Evolutionary conservation across 2,888 invertebrate species (phyloP).

Genomic region (Drosophila monieri): DNA sequence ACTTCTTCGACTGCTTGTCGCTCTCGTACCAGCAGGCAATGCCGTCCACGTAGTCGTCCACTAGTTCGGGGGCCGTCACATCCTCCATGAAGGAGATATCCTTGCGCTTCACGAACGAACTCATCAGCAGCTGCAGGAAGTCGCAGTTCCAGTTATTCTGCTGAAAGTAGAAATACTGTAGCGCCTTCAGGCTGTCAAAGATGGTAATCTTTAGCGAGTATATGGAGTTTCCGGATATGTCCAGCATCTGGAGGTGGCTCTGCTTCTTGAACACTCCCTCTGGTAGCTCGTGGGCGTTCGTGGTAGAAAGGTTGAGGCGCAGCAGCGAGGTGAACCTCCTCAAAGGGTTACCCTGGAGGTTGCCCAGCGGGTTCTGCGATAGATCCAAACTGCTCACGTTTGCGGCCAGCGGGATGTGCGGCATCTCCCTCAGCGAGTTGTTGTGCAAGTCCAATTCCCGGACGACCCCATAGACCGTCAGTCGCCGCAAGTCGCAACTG

Average conservation of each 20-base stretch:
- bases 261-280: constrained; percentile 82
- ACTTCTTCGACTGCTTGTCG: constrained; percentile 74
- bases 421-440: constrained; percentile 80
- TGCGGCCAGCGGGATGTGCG: constrained; percentile 77
- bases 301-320: constrained; percentile 80
- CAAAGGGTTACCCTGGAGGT: constrained; percentile 77
- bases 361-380: constrained; percentile 80
- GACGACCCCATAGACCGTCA: constrained; percentile 77
- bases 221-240: constrained; percentile 79
- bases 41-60: constrained; percentile 82
- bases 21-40: constrained; percentile 83
- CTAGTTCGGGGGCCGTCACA: constrained; percentile 78
- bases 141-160: constrained; percentile 83
- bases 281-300: constrained; percentile 75
- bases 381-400: constrained; percentile 80
- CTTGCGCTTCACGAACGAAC: constrained; percentile 80
- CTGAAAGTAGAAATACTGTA: constrained; percentile 83
- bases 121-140: constrained; percentile 81
- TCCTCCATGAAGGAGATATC: constrained; percentile 82
- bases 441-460: constrained; percentile 80
- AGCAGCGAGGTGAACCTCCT: constrained; percentile 74
- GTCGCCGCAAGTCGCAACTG: constrained; percentile 79
- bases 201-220: constrained; percentile 81
- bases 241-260: constrained; percentile 73
- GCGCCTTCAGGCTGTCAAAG: constrained; percentile 79